A percentile compares a stretch with the other conserved stretches of the same genome.
These are phyloP conservation scores for Meriones psammophilus DNA, from an alignment of 2,797 vertebrate genomes.

Conservation along the genomic window DNA sequence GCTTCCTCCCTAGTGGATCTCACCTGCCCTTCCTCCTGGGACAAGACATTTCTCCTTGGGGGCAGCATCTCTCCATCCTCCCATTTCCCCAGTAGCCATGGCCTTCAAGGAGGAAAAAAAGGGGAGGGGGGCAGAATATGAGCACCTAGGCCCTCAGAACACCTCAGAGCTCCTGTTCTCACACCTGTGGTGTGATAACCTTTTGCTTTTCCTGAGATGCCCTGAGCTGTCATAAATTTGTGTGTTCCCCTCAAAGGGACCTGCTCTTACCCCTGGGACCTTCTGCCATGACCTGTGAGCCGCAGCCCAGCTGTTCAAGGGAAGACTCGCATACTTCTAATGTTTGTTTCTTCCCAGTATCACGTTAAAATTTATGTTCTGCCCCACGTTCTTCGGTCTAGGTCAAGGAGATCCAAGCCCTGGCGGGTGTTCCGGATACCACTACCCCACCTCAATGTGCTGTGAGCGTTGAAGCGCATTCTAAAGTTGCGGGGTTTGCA, in stretches of 20 bases:
- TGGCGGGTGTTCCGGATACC: neutral
- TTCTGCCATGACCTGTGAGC: neutral
- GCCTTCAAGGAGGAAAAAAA: neutral
- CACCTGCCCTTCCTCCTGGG: neutral
- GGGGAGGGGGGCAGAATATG: too few species aligned
- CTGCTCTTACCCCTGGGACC: neutral
- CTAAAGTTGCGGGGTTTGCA: neutral
- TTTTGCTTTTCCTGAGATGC: neutral
- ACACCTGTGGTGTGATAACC: fast-evolving
- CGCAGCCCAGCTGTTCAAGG: neutral
- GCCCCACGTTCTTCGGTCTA: neutral
- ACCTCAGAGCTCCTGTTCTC: neutral
- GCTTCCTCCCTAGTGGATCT: neutral
- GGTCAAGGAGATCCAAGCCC: neutral
- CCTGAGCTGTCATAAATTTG: neutral
- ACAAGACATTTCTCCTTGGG: neutral
- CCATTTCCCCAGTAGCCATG: fast-evolving
- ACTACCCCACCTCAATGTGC: neutral
- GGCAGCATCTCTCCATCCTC: neutral
- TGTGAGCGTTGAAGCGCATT: fast-evolving
- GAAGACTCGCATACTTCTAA: neutral
- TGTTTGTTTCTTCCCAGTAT: neutral
- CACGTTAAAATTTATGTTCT: neutral
- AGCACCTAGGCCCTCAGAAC: neutral
- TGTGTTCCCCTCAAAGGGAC: neutral